Evolutionary conservation across 2,888 invertebrate genomes (phyloP).

Genomic region (Trissolcus brochymenae): DNA sequence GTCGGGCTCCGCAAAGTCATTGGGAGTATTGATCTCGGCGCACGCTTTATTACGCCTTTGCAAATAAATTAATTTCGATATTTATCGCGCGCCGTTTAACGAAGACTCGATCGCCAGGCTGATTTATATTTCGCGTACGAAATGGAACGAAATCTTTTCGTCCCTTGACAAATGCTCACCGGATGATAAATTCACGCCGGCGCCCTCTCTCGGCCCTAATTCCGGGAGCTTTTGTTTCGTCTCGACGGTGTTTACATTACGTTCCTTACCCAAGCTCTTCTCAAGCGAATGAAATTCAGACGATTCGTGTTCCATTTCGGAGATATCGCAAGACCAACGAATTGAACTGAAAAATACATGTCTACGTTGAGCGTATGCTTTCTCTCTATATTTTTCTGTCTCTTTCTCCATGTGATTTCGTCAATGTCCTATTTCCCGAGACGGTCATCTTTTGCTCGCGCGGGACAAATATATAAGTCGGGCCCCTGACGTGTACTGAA

Average conservation of each 20-base stretch:
- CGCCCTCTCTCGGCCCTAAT: neutral
- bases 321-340: constrained; percentile 12
- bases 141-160: neutral
- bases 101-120: constrained; percentile 7
- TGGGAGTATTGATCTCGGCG: constrained; percentile 33
- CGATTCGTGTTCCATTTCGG: constrained; percentile 29
- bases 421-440: constrained; percentile 54
- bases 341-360: constrained; percentile 51
- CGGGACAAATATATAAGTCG: constrained; percentile 34
- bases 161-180: constrained; percentile 13
- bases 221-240: constrained; percentile 18
- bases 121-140: constrained; percentile 16
- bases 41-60: constrained; percentile 24
- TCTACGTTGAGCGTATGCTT: constrained; percentile 38
- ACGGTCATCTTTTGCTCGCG: constrained; percentile 56
- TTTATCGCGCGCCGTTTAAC: constrained; percentile 19
- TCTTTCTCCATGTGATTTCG: constrained; percentile 36
- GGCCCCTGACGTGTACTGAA: too few relatives aligned
- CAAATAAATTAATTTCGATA: constrained; percentile 36
- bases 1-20: constrained; percentile 16
- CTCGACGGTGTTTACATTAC: constrained; percentile 16
- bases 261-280: constrained; percentile 17
- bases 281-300: constrained; percentile 41
- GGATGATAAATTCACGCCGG: constrained; percentile 6
- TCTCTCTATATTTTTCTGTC: neutral